These are phyloP conservation scores for Hymenochirus boettgeri DNA, from an alignment of 2,113 vertebrate species.

Conservation along the genomic window DNA sequence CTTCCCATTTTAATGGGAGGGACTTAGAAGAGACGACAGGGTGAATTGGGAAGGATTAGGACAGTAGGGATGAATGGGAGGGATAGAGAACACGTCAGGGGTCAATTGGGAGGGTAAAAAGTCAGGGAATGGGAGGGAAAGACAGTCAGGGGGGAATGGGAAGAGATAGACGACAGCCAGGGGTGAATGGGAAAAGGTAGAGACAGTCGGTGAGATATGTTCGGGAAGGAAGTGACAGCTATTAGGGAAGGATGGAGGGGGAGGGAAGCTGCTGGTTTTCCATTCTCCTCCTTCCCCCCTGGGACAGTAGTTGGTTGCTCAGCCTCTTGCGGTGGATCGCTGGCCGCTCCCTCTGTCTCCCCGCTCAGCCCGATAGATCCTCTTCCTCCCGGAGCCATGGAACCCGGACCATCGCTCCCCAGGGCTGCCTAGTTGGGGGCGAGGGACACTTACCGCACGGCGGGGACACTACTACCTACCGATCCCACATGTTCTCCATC, in stretches of 20 bases:
- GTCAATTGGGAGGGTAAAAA: no score
- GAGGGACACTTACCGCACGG: neutral
- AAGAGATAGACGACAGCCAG: no score
- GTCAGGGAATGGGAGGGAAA: no score
- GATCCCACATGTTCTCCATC: slow-evolving; percentile 80
- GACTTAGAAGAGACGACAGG: no score
- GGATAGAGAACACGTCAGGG: no score
- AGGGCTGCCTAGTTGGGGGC: neutral
- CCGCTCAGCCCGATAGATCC: neutral
- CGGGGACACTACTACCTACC: neutral
- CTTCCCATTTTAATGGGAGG: no score
- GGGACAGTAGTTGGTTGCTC: neutral
- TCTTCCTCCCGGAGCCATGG: neutral
- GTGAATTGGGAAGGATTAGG: no score
- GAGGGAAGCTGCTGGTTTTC: neutral
- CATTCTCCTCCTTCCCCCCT: neutral
- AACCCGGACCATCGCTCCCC: neutral
- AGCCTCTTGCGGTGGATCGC: slow-evolving; percentile 1
- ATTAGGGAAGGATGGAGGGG: fast-evolving
- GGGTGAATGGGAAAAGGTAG: neutral
- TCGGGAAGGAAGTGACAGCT: no score
- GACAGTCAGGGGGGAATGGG: no score
- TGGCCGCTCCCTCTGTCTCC: slow-evolving; percentile 17
- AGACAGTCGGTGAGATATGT: no score
- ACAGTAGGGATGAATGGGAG: no score